Evolutionary conservation across 2,797 vertebrate genomes (phyloP), one percentile per base, ranked within the genome.

Genomic region (Thaleichthys pacificus): DNA sequence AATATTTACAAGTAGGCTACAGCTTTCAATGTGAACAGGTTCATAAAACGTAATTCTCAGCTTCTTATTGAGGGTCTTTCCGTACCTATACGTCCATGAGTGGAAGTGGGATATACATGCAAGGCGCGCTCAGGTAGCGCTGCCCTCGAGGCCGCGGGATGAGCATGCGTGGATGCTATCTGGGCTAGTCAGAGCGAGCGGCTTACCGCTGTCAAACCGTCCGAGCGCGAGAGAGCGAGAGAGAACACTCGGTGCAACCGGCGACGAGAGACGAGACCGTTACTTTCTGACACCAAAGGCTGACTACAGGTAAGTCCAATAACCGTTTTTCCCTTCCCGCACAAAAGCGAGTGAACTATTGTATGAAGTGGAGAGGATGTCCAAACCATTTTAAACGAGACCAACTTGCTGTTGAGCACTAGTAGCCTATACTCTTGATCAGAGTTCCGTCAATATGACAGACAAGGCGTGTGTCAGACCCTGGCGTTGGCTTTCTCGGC

Each of bases 91-190:
- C 58, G 60, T 57, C 64, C 70, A 21, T 7, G 42, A 57, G 32
- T 64, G 78, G 78, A 85, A 82, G 58, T 83, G 75, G 84, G 77
- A 14, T 81, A 71, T 73, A 22, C 61, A 65, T 71, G 35, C 42
- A 47, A 35, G 49, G 11, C 69, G 71, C 62, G 76, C 61, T 71
- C 79, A 81, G 83, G 83, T 84, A 76, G 57, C 28, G 66, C 47
- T 67, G 49, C 69, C 75, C 75, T 74, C 47, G 62, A 77, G 77
- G 72, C 65, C 74, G 30, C 24, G 47, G 74, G 71, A 63, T 73
- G 84, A 72, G 81, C 81, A 75, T 82, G 76, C 84, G 76, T 77
- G 73, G 49, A 78, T 64, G 71, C 70, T 69, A 51, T 66, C 60
- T 51, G 61, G 62, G 76, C 30, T 49, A 70, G 71, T 17, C 68